A percentile compares a stretch with the other conserved stretches of the same genome.
Evolutionary conservation across 30 jellyfish, hydroid and myxozoan genomes (phyloP).

Genomic region (Hydractinia symbiolongicarpus): DNA sequence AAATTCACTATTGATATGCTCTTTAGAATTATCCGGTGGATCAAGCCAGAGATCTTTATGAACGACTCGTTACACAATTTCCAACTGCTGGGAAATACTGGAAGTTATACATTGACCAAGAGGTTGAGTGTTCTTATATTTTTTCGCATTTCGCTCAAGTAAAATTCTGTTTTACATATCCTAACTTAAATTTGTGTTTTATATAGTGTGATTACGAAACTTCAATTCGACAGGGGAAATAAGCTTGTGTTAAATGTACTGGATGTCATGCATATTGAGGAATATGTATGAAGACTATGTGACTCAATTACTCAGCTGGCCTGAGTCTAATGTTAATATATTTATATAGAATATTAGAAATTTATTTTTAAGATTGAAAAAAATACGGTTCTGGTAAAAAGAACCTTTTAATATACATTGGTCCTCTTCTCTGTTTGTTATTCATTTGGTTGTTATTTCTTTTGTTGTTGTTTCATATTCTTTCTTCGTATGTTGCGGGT

Average conservation of each 20-base stretch:
- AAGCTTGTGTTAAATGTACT: too few relatives aligned
- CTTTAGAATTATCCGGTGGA: constrained; percentile 72
- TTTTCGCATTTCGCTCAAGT: not conserved
- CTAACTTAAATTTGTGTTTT: not conserved
- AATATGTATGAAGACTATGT: too few relatives aligned
- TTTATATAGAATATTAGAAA: not conserved
- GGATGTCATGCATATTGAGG: too few relatives aligned
- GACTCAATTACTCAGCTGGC: not conserved
- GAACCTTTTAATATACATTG: not conserved
- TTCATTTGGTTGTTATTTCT: not conserved
- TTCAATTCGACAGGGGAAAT: not conserved
- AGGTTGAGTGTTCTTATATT: constrained; percentile 38
- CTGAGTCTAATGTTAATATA: not conserved
- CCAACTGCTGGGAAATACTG: constrained; percentile 95
- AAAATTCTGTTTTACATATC: not conserved
- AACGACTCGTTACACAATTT: constrained; percentile 73
- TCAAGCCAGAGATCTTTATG: constrained; percentile 73
- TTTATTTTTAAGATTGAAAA: not conserved
- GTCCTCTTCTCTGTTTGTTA: constrained; percentile 9
- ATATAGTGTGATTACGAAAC: not conserved
- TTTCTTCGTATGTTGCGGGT: not conserved
- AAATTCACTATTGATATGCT: too few relatives aligned
- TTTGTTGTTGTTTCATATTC: not conserved
- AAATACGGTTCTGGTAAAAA: not conserved
- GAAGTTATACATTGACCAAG: constrained; percentile 97